These are phyloP conservation scores for Corythaixoides concolor DNA, from an alignment of 2,113 vertebrate genomes.

Conservation along the genomic window DNA sequence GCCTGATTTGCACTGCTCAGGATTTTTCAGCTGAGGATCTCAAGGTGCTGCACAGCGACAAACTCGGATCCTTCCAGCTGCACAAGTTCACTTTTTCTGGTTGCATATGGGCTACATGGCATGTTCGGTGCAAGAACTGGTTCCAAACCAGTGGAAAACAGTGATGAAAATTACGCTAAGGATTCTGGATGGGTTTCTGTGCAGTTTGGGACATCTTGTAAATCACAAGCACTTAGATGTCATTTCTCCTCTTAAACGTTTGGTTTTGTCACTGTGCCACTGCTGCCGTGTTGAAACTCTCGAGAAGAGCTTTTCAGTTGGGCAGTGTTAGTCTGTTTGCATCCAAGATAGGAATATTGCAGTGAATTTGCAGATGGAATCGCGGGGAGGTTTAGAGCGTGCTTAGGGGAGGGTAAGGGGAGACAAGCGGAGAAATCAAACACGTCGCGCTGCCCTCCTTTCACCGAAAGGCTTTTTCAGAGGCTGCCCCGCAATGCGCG, in stretches of 20 bases:
- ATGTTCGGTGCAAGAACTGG: rapidly evolving
- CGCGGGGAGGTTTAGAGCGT: rapidly evolving
- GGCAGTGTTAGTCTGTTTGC: rapidly evolving
- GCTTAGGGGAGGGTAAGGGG: background rate
- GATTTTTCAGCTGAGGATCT: rapidly evolving
- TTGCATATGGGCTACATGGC: rapidly evolving
- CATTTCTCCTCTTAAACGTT: background rate
- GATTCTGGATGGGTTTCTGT: background rate
- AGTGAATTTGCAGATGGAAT: rapidly evolving
- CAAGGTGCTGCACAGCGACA: rapidly evolving
- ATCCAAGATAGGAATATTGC: rapidly evolving
- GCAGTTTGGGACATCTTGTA: rapidly evolving
- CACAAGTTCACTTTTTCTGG: rapidly evolving
- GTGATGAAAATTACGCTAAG: rapidly evolving
- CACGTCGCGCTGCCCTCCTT: too few species aligned
- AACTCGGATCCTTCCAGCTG: rapidly evolving
- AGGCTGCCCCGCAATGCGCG: background rate
- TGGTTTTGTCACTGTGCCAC: rapidly evolving
- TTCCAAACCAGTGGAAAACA: rapidly evolving
- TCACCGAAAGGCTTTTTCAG: rapidly evolving
- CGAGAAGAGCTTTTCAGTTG: rapidly evolving
- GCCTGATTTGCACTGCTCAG: rapidly evolving
- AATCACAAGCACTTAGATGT: background rate
- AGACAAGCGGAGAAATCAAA: rapidly evolving
- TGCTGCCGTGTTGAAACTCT: background rate